These are phyloP conservation scores for Notospermus geniculatus DNA, from an alignment of 1,140 invertebrate species.

Conservation along the genomic window DNA sequence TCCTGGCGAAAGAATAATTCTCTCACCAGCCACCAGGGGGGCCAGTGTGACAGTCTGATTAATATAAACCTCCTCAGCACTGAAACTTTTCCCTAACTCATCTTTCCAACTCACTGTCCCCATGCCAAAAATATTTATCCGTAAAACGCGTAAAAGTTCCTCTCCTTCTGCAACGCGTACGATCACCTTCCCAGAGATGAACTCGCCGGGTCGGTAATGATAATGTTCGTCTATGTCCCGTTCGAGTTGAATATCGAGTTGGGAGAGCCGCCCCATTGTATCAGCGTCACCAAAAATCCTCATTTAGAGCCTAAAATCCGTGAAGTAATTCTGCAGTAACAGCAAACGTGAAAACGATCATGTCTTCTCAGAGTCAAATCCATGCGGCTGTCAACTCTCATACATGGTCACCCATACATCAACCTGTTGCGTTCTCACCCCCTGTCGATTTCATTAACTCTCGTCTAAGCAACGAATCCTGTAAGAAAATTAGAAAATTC, in stretches of 20 bases:
- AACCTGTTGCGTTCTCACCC: no score
- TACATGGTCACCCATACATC: no score
- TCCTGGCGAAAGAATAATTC: conserved; percentile 19
- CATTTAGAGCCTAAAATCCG: no score
- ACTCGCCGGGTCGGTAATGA: conserved; percentile 53
- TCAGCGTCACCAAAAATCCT: not conserved
- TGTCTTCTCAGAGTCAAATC: no score
- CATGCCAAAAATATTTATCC: conserved; percentile 38
- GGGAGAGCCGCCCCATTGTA: conserved; percentile 5
- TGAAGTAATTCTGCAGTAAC: no score
- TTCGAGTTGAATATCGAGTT: conserved; percentile 42
- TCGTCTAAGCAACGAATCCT: no score
- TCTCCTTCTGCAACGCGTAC: conserved; percentile 24
- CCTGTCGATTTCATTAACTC: no score
- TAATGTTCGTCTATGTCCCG: conserved; percentile 56
- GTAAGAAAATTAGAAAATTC: no score
- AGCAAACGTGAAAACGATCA: no score
- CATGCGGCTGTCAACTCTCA: no score
- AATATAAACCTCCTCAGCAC: conserved; percentile 47
- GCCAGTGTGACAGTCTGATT: conserved; percentile 25
- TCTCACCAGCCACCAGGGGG: not conserved
- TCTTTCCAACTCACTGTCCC: conserved; percentile 48
- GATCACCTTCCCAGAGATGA: conserved; percentile 38
- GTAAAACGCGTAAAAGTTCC: conserved; percentile 26
- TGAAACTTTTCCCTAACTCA: conserved; percentile 21